phyloP scores from a whole-genome alignment of 2,113 vertebrate species.

The Eidolon helvum region DNA sequence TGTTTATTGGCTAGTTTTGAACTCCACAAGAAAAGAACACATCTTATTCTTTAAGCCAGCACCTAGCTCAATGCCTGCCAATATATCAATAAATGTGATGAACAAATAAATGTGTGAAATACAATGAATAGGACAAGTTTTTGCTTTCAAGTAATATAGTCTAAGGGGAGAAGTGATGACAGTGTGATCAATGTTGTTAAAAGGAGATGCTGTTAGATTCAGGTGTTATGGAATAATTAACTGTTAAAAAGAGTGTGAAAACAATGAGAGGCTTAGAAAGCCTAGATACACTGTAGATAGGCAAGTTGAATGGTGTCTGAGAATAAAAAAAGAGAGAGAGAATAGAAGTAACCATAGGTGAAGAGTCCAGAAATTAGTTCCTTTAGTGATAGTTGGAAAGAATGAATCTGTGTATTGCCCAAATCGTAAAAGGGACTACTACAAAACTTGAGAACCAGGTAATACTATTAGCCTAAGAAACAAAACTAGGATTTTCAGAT shows the following conservation, averaged over 20 bases:
- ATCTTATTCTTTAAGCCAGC: not conserved
- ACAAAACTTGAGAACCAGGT: not conserved
- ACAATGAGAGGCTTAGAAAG: not conserved
- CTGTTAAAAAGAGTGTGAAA: not conserved
- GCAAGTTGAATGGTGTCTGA: not conserved
- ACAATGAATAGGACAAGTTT: not conserved
- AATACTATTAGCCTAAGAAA: not conserved
- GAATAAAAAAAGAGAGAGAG: not conserved
- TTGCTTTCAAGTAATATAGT: not conserved
- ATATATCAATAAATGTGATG: not conserved
- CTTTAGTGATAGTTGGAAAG: not conserved
- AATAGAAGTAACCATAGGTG: not conserved
- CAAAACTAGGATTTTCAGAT: not conserved
- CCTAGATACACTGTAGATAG: not conserved
- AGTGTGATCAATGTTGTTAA: not conserved
- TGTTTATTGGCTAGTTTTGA: not conserved
- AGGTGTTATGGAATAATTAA: not conserved
- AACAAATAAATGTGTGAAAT: slow-evolving; percentile 32
- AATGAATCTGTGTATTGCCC: not conserved
- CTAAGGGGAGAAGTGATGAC: not conserved
- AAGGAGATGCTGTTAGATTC: not conserved
- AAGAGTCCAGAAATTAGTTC: not conserved
- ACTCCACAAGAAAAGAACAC: not conserved
- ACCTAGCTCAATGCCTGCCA: not conserved
- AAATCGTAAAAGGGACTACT: not conserved